Evolutionary conservation across 2,797 vertebrate genomes (phyloP).

Genomic region (Typhlichthys eigenmanni): DNA sequence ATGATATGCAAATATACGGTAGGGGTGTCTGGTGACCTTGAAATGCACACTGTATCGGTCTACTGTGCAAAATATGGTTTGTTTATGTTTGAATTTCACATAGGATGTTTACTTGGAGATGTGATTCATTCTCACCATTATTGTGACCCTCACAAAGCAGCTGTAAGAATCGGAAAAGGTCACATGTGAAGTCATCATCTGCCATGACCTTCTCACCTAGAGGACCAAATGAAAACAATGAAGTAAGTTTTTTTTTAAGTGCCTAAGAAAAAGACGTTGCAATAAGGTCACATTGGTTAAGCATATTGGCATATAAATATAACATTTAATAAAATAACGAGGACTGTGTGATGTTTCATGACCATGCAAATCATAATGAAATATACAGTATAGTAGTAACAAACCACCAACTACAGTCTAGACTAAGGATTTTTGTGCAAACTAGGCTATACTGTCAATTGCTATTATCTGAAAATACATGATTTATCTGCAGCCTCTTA

Average conservation of each 20-base stretch:
- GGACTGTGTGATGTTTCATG: conserved; percentile 10
- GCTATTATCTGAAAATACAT: conserved; percentile 25
- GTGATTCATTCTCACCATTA: conserved; percentile 78
- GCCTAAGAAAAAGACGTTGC: background rate
- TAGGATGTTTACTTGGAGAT: conserved; percentile 3
- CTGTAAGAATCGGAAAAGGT: conserved; percentile 93
- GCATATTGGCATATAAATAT: background rate
- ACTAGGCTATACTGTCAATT: conserved; percentile 2
- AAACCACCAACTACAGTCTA: background rate
- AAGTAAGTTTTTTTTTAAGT: background rate
- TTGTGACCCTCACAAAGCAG: conserved; percentile 96
- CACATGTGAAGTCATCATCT: conserved; percentile 94
- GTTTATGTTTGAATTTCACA: background rate
- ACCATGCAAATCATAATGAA: background rate
- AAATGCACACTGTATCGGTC: background rate
- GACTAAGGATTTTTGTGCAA: too few species aligned
- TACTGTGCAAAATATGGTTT: background rate
- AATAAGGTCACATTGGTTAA: background rate
- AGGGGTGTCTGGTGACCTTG: background rate
- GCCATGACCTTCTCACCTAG: conserved; percentile 97
- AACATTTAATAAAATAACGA: conserved; percentile 29
- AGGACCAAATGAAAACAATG: conserved; percentile 14
- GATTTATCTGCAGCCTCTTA: conserved; percentile 16
- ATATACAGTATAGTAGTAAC: too few species aligned
- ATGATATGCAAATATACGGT: too few species aligned